These are phyloP conservation scores for Oryzias sinensis DNA, from an alignment of 2,797 vertebrate genomes.

Conservation along the genomic window DNA sequence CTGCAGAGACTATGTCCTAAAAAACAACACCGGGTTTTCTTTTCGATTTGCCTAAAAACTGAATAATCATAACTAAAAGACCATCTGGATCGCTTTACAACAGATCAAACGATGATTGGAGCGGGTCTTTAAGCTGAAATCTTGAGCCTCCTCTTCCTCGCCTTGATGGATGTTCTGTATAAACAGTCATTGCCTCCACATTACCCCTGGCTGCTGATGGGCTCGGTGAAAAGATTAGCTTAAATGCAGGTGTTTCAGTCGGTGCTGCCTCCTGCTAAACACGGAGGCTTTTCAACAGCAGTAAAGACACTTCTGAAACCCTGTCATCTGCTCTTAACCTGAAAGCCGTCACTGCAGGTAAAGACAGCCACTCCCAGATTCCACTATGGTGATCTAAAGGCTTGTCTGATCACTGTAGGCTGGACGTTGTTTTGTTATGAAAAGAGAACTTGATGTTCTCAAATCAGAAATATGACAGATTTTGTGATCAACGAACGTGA, in stretches of 20 bases:
- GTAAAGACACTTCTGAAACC: constrained; percentile 23
- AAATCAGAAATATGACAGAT: not conserved
- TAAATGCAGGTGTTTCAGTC: constrained; percentile 63
- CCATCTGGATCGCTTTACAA: too few relatives aligned
- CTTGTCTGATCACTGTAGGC: not conserved
- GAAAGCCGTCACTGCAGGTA: constrained; percentile 6
- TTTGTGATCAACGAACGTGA: constrained; percentile 17
- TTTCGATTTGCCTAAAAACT: too few relatives aligned
- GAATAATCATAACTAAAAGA: too few relatives aligned
- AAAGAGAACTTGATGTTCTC: constrained; percentile 10
- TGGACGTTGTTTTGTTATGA: constrained; percentile 25
- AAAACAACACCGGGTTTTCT: too few relatives aligned
- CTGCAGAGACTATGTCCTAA: too few relatives aligned
- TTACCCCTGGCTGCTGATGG: constrained; percentile 5
- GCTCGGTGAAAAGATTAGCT: constrained; percentile 40
- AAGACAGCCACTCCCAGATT: not conserved
- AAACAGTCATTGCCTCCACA: constrained; percentile 8
- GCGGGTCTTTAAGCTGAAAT: not conserved
- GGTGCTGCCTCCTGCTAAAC: constrained; percentile 21
- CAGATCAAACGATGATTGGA: too few relatives aligned
- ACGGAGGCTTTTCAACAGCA: constrained; percentile 19
- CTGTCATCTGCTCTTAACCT: not conserved
- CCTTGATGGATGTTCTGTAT: constrained; percentile 8
- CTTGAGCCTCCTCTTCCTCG: not conserved
- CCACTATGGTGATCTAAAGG: constrained; percentile 1